These are phyloP conservation scores for Uropetala carovei DNA, from an alignment of 2,888 invertebrate genomes.

Conservation along the genomic window DNA sequence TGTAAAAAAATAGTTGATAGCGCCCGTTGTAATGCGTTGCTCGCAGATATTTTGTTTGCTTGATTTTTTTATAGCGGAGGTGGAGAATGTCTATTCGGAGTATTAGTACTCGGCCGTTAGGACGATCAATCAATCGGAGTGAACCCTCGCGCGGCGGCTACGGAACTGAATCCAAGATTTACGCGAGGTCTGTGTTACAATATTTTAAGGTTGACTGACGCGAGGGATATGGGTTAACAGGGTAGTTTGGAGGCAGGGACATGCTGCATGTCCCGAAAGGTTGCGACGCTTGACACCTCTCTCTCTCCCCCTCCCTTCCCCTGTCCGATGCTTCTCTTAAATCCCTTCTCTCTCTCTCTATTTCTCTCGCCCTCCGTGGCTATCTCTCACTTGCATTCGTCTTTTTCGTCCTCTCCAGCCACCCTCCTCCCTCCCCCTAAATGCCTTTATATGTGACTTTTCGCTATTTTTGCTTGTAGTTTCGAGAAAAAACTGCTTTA, in stretches of 20 bases:
- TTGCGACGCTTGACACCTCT: conserved; percentile 9
- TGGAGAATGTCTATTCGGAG: not conserved
- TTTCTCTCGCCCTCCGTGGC: not conserved
- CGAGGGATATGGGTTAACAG: conserved; percentile 23
- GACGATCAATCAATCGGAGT: not conserved
- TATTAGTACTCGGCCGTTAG: not conserved
- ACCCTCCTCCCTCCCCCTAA: too few species aligned
- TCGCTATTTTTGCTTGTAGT: too few species aligned
- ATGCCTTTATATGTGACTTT: too few species aligned
- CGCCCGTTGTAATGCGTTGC: too few species aligned
- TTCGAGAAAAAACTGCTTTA: not conserved
- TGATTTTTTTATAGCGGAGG: not conserved
- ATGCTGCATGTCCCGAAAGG: not conserved
- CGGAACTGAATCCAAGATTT: not conserved
- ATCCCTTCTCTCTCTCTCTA: not conserved
- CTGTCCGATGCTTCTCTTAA: too few species aligned
- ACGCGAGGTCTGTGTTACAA: not conserved
- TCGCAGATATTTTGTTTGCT: too few species aligned
- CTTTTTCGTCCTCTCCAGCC: not conserved
- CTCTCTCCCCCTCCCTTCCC: not conserved
- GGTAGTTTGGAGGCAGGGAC: not conserved
- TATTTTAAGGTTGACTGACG: not conserved
- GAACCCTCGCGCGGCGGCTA: not conserved
- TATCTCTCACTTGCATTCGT: not conserved
- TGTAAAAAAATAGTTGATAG: too few species aligned